Conservation (phyloP, 1,140 invertebrate genomes). For the Leptopilina clavipes region DNA sequence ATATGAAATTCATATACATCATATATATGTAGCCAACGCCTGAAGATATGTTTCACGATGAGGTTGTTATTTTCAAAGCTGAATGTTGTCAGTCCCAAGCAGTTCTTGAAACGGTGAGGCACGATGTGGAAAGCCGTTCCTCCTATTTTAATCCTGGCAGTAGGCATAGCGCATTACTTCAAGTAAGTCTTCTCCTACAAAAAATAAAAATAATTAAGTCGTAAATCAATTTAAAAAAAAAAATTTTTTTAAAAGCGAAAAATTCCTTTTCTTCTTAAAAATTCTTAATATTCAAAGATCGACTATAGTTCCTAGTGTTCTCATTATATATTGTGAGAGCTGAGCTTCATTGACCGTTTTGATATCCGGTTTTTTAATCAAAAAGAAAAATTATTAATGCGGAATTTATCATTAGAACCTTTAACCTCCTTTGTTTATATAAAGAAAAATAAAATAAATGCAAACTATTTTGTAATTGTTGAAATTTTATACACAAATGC, state of each 20-base stretch:
- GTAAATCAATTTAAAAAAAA: neutral
- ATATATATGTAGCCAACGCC: too few relatives aligned
- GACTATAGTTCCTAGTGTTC: neutral
- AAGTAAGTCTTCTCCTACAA: slow-evolving; percentile 40
- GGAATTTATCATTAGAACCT: neutral
- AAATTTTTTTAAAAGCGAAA: neutral
- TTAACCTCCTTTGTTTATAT: neutral
- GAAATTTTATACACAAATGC: neutral
- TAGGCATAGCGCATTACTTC: slow-evolving; percentile 36
- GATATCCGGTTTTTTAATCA: neutral
- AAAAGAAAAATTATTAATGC: neutral
- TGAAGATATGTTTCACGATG: too few relatives aligned
- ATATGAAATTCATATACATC: too few relatives aligned
- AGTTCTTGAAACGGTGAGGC: neutral
- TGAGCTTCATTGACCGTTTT: neutral
- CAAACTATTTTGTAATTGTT: neutral
- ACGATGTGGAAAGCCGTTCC: slow-evolving; percentile 48
- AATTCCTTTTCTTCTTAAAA: neutral
- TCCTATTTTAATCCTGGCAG: slow-evolving; percentile 38
- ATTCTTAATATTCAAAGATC: too few relatives aligned
- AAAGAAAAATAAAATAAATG: neutral
- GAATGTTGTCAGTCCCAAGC: neutral
- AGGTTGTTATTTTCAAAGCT: neutral
- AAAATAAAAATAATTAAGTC: neutral
- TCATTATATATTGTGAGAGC: neutral